Percentiles rank a stretch among this genome's conserved stretches.
Conservation (phyloP, 2,113 vertebrate genomes). For the Vanacampus margaritifer region DNA sequence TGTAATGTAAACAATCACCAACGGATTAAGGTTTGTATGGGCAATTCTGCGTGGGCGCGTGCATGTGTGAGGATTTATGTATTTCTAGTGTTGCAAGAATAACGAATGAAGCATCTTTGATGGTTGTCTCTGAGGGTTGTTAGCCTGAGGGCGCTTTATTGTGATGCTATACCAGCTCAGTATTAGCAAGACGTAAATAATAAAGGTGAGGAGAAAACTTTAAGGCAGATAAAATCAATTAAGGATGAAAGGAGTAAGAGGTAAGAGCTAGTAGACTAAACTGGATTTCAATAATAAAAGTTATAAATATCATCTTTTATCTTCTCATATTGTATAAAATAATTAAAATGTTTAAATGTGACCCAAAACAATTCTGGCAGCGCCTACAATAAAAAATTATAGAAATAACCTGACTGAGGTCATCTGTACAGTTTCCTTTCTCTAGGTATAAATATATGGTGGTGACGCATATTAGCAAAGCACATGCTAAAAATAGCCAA, state of each 20-base stretch:
- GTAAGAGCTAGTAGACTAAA: neutral
- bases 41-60: neutral
- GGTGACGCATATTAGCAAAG: conserved; percentile 2
- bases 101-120: conserved; percentile 26
- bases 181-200: neutral
- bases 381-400: too few relatives aligned
- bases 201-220: neutral
- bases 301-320: too few relatives aligned
- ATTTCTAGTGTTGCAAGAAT: conserved; percentile 6
- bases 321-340: too few relatives aligned
- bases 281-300: too few relatives aligned
- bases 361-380: too few relatives aligned
- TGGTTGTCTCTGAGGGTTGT: conserved; percentile 17
- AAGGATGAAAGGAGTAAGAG: conserved; percentile 1
- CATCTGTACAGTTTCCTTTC: neutral
- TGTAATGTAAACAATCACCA: too few relatives aligned
- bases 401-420: neutral
- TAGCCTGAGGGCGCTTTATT: conserved; percentile 36
- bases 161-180: conserved; percentile 40
- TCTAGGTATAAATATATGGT: conserved; percentile 1
- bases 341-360: too few relatives aligned
- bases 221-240: conserved; percentile 12
- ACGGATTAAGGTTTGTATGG: neutral
- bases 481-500: conserved; percentile 18
- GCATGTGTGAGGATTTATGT: neutral